phyloP scores from a whole-genome alignment of 2,113 vertebrate genomes.

The Ochotona curzoniae region DNA sequence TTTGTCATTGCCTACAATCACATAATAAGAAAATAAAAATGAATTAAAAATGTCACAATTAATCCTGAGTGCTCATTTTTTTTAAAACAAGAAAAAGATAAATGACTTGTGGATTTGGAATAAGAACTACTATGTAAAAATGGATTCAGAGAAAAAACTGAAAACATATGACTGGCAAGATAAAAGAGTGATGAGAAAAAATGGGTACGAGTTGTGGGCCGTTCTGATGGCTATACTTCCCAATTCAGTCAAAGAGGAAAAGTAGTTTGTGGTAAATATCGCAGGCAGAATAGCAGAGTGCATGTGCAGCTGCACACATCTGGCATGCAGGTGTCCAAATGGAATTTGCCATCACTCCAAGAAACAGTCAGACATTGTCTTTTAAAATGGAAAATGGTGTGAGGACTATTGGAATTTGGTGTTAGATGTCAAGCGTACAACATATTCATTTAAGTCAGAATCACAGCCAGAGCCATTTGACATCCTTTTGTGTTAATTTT shows the following conservation, averaged over 20 bases:
- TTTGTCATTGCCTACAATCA: neutral
- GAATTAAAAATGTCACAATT: neutral
- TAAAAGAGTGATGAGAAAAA: constrained; percentile 43
- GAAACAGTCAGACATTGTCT: constrained; percentile 52
- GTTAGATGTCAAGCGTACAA: constrained; percentile 40
- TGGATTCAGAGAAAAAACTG: constrained; percentile 29
- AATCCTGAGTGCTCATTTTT: constrained; percentile 33
- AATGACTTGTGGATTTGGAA: constrained; percentile 12
- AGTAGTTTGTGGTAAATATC: neutral
- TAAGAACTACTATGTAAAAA: constrained; percentile 20
- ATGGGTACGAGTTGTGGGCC: neutral
- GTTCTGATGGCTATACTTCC: neutral
- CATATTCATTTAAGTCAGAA: neutral
- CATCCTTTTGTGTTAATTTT: constrained; percentile 30
- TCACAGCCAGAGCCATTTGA: neutral
- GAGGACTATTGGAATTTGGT: constrained; percentile 32
- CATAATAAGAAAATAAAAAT: constrained; percentile 20
- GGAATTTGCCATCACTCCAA: neutral
- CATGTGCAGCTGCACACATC: neutral
- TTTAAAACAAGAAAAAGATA: neutral
- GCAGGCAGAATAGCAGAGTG: neutral
- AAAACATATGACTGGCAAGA: constrained; percentile 53
- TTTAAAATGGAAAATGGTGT: constrained; percentile 51
- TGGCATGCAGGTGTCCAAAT: constrained; percentile 67
- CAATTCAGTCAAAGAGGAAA: constrained; percentile 1